Evolutionary conservation across 2,888 invertebrate genomes (phyloP), one percentile per base, ranked within the genome.

Genomic region (Branchellion lobata): DNA sequence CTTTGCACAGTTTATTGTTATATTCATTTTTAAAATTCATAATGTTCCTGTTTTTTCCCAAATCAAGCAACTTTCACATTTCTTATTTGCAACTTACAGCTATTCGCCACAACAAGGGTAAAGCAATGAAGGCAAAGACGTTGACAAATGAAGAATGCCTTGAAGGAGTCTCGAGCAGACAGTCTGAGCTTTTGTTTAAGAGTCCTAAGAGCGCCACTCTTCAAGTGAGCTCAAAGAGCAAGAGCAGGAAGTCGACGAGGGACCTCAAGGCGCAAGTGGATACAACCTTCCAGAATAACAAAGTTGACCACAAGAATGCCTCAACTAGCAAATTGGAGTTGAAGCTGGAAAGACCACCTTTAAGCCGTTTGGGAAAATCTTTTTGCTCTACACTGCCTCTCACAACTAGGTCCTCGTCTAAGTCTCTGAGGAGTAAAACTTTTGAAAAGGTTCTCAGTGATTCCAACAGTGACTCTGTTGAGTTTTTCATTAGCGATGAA

Each of bases 21-120:
- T 21, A 8, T n/a, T 31, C 14, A 72, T n/a, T 1, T 36, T 34
- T 33, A 3, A 69, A 5, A 72, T 3, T 40, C 24, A 34, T 33
- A 40, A 8, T 29, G 21, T 72, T 27, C 33, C 24, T 3, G 24
- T 24, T 18, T 57, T 57, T n/a, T 24, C 72, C n/a, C n/a, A n/a
- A n/a, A n/a, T n/a, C n/a, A n/a, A n/a, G n/a, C n/a, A n/a, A n/a
- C n/a, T n/a, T n/a, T n/a, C n/a, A n/a, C n/a, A n/a, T n/a, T n/a
- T n/a, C n/a, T n/a, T n/a, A n/a, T 69, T 69, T 69, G 3, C n/a
- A 69, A 29, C 31, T 65, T 77, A 21, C 77, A 77, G 77, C 77
- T 34, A 36, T 77, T 18, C n/a, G 77, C 18, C 77, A 77, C 36
- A 65, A 36, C 53, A 47, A 75, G 27, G n/a, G 29, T 29, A 31